These are phyloP conservation scores for Semicossyphus pulcher DNA, from an alignment of 2,113 vertebrate species.

Conservation along the genomic window DNA sequence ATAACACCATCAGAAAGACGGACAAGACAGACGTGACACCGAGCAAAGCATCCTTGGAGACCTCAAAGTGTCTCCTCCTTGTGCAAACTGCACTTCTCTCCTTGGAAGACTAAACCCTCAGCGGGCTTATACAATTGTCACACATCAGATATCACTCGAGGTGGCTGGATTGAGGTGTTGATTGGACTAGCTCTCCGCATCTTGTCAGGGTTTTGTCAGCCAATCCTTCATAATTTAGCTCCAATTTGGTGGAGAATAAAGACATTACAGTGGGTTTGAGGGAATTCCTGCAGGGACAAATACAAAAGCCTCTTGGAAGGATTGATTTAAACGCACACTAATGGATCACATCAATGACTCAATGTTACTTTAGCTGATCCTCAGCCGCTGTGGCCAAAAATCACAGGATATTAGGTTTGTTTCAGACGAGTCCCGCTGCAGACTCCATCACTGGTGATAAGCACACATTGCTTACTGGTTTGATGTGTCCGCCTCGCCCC, in stretches of 20 bases:
- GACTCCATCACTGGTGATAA: neutral
- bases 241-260: conserved; percentile 31
- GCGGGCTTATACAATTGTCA: conserved; percentile 51
- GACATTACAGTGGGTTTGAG: conserved; percentile 22
- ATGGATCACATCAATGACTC: neutral
- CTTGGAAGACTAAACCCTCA: conserved; percentile 32
- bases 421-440: conserved; percentile 1
- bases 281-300: neutral
- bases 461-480: neutral
- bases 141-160: conserved; percentile 54
- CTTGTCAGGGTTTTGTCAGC: conserved; percentile 44
- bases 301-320: conserved; percentile 3
- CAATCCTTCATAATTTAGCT: conserved; percentile 34
- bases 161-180: conserved; percentile 50
- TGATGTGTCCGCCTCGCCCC: no score
- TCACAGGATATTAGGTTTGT: neutral
- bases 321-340: neutral
- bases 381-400: neutral
- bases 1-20: conserved; percentile 32
- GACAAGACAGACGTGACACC: conserved; percentile 35
- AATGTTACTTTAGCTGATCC: neutral
- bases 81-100: conserved; percentile 42
- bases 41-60: conserved; percentile 33
- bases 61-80: conserved; percentile 15
- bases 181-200: conserved; percentile 49